phyloP scores from a whole-genome alignment of 2,113 vertebrate species.

The Lipotes vexillifer region DNA sequence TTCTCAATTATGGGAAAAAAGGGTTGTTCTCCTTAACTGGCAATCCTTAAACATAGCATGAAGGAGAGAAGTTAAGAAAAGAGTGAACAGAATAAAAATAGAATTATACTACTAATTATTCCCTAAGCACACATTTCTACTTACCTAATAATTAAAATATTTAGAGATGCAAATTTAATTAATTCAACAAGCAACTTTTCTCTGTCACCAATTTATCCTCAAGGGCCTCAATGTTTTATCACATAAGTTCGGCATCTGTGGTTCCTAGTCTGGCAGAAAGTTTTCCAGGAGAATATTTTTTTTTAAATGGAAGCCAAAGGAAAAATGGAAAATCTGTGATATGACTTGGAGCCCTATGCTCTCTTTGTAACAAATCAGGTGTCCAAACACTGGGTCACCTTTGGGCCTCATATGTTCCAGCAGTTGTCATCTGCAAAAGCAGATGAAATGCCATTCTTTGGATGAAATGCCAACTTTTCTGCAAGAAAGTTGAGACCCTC shows the following conservation, averaged over 20 bases:
- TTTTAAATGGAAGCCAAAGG: background rate
- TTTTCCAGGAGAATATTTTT: background rate
- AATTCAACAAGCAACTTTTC: constrained; percentile 16
- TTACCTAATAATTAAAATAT: constrained; percentile 8
- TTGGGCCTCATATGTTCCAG: background rate
- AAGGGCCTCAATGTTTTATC: background rate
- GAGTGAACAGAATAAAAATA: background rate
- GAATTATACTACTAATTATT: background rate
- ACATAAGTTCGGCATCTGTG: background rate
- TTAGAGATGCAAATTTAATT: constrained; percentile 22
- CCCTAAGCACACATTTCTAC: background rate
- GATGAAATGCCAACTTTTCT: background rate
- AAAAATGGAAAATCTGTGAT: background rate
- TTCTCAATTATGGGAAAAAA: constrained; percentile 42
- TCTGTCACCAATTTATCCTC: background rate
- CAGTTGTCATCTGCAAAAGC: background rate
- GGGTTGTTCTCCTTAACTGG: background rate
- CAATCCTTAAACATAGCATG: background rate
- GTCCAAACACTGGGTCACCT: background rate
- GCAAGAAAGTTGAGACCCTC: background rate
- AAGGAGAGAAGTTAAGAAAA: background rate
- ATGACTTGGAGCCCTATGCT: background rate
- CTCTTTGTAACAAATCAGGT: background rate
- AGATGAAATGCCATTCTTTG: background rate
- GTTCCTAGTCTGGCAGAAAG: background rate